Conservation (phyloP, 2,797 vertebrate species). For the Anabas testudineus region DNA sequence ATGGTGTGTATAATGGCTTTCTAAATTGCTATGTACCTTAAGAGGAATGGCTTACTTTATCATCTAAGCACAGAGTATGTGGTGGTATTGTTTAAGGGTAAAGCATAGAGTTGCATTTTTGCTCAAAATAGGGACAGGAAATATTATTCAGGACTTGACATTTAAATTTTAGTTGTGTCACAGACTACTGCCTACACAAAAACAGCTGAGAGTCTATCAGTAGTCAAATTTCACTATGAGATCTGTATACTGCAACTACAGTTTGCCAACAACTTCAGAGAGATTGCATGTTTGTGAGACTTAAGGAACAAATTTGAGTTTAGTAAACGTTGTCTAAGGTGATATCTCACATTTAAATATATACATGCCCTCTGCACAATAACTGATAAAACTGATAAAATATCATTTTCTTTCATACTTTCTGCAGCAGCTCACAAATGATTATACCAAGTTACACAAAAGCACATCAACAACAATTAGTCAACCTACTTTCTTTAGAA, state of each 20-base stretch:
- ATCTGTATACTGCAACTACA: neutral
- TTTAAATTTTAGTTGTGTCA: slow-evolving; percentile 29
- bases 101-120: neutral
- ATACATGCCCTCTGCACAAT: neutral
- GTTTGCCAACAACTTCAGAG: neutral
- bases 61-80: neutral
- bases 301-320: neutral
- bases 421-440: neutral
- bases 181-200: slow-evolving; percentile 15
- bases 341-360: neutral
- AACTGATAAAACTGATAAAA: neutral
- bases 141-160: slow-evolving; percentile 26
- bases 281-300: neutral
- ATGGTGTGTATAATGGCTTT: neutral
- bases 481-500: neutral
- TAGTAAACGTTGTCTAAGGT: neutral
- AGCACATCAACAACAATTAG: slow-evolving; percentile 4
- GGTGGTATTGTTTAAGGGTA: neutral
- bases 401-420: neutral
- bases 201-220: neutral
- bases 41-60: neutral
- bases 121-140: neutral
- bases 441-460: neutral
- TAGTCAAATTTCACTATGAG: neutral
- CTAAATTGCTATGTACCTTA: neutral